Base-by-base conservation (phyloP, 2,797 vertebrate genomes). In the Myripristis jacobus region DNA sequence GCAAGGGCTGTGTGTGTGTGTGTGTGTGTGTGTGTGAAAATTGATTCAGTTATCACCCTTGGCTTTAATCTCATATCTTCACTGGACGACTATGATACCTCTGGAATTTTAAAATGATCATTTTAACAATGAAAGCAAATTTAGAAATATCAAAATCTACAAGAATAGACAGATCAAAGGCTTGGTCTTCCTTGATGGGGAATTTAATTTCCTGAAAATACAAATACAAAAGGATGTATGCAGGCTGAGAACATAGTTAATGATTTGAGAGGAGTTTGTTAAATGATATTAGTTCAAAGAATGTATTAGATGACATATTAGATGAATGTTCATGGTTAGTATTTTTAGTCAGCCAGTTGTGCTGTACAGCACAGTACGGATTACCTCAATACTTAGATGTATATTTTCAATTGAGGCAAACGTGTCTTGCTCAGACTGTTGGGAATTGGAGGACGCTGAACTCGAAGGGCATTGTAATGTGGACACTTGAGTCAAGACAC, bases 341-440 rank as follows among this genome's bases (percentile, higher is more conserved):
- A 34, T 38, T 66, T 31, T 88, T 73, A 80, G 70, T 66, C 3
- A 78, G 79, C 75, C 27, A 18, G 70, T 73, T 70, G 77, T 85
- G 84, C 80, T 34, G n/a, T 77, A 58, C 67, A 48, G 88, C 82
- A 82, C 74, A 16, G 24, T 90, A 81, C 70, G 52, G 82, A 89
- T 93, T 96, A 96, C 93, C 93, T 96, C 91, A 44, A 82, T 71
- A 82, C 87, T 90, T 81, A 91, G 89, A 80, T 90, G 92, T 80
- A 92, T 92, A 85, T 94, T 93, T 91, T 95, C 93, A 73, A 86
- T 82, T 78, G 93, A 92, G 7, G 83, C 85, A 84, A 92, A 91
- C 67, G 78, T 90, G 83, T 91, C 90, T 3, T 89, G 91, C 64
- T 92, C 91, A 87, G 71, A 90, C 75, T 84, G 86, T 74, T 91